These are phyloP conservation scores for Alviniconcha strummeri DNA, from an alignment of 2,888 invertebrate species.

Conservation along the genomic window DNA sequence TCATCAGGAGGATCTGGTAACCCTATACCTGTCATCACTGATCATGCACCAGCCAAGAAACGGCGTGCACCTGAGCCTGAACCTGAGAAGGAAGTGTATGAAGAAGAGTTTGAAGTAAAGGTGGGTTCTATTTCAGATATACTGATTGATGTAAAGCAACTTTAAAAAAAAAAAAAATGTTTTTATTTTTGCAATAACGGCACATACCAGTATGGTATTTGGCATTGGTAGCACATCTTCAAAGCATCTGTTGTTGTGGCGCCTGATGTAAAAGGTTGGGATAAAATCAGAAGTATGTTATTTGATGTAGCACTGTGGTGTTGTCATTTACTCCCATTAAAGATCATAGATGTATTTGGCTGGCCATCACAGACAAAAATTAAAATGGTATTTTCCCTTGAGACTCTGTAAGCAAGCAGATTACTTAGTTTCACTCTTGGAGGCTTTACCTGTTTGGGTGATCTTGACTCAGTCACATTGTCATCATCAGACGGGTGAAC, in stretches of 20 bases:
- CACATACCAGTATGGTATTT: background rate
- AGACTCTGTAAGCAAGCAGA: too few relatives aligned
- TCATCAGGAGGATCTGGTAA: conserved; percentile 19
- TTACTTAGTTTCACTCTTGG: too few relatives aligned
- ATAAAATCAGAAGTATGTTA: background rate
- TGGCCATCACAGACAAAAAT: background rate
- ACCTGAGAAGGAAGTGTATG: conserved; percentile 18
- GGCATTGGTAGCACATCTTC: background rate
- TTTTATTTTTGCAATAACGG: background rate
- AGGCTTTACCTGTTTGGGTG: too few relatives aligned
- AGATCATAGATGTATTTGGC: too few relatives aligned
- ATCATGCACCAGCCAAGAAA: conserved; percentile 23
- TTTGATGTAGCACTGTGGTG: background rate
- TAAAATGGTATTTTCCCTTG: background rate
- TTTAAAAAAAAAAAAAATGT: background rate
- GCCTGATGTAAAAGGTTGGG: background rate
- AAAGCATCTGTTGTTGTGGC: background rate
- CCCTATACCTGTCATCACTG: conserved; percentile 32
- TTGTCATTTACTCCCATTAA: too few relatives aligned
- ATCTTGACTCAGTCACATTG: too few relatives aligned
- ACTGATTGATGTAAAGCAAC: background rate
- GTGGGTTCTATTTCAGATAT: background rate
- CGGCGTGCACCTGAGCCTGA: conserved; percentile 9
- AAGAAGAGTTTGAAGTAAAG: conserved; percentile 23
- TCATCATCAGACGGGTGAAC: too few relatives aligned